These are phyloP conservation scores for Crocidura indochinensis DNA, from an alignment of 2,797 vertebrate genomes.

Conservation along the genomic window DNA sequence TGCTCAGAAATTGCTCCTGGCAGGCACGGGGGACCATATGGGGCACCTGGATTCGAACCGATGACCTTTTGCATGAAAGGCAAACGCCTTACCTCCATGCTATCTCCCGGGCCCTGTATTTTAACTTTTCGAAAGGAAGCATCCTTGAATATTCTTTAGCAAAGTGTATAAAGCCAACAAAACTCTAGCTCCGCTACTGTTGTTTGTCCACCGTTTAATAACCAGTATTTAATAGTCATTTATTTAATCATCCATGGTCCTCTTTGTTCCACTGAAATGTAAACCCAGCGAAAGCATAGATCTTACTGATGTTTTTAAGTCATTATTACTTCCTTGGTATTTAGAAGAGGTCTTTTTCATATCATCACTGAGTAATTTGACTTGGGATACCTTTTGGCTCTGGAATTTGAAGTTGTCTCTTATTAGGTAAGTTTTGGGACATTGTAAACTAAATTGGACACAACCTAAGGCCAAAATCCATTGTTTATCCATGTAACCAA, in stretches of 20 bases:
- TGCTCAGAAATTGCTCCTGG: too few species aligned
- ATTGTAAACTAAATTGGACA: neutral
- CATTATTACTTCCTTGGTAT: neutral
- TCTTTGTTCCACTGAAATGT: fast-evolving
- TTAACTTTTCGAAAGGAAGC: neutral
- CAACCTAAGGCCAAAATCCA: fast-evolving
- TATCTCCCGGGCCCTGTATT: too few species aligned
- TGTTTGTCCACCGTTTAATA: neutral
- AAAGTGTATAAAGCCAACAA: fast-evolving
- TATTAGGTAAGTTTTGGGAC: fast-evolving
- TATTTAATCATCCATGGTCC: neutral
- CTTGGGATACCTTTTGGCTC: neutral
- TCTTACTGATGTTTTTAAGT: neutral
- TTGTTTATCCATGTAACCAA: fast-evolving
- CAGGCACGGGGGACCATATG: too few species aligned
- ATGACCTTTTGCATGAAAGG: too few species aligned
- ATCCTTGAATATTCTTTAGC: neutral
- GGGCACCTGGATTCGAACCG: too few species aligned
- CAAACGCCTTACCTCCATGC: too few species aligned
- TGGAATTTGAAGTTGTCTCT: neutral
- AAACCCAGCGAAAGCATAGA: fast-evolving
- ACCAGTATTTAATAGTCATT: neutral
- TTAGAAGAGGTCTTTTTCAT: neutral
- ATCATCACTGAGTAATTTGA: neutral
- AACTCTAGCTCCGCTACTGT: fast-evolving